Evolutionary conservation across 2,888 invertebrate genomes (phyloP).

Genomic region (Tipula lateralis): DNA sequence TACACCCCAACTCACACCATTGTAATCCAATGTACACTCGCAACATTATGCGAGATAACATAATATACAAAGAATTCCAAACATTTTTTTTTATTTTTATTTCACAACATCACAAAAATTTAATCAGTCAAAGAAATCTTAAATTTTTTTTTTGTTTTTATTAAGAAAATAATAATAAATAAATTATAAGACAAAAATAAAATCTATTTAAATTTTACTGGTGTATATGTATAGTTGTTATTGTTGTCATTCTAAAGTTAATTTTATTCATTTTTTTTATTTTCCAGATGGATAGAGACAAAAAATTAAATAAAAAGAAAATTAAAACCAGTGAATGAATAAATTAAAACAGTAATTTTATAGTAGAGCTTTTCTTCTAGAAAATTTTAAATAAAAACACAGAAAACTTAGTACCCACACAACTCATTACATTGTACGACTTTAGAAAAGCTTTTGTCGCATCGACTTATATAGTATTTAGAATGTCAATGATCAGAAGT

Average conservation of each 20-base stretch:
- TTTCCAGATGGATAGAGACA: background rate
- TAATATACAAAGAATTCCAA: background rate
- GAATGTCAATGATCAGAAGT: background rate
- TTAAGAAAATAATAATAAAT: background rate
- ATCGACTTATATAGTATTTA: background rate
- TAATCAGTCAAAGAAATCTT: background rate
- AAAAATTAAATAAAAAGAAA: background rate
- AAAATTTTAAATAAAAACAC: background rate
- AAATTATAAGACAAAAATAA: background rate
- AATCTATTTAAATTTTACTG: background rate
- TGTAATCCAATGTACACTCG: background rate
- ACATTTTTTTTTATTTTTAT: background rate
- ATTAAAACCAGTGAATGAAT: background rate
- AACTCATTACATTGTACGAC: background rate
- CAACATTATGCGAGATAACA: background rate
- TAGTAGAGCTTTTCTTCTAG: background rate
- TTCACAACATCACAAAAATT: background rate
- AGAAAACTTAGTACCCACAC: background rate
- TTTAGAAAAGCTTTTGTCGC: background rate
- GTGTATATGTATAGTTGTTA: background rate
- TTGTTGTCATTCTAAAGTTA: background rate
- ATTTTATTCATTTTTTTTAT: background rate
- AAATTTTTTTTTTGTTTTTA: background rate
- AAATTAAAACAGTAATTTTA: slow-evolving; percentile 13
- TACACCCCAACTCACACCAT: background rate